Evolutionary conservation across 2,797 vertebrate genomes (phyloP), one percentile per base, ranked within the genome.

Genomic region (Anas georgica): DNA sequence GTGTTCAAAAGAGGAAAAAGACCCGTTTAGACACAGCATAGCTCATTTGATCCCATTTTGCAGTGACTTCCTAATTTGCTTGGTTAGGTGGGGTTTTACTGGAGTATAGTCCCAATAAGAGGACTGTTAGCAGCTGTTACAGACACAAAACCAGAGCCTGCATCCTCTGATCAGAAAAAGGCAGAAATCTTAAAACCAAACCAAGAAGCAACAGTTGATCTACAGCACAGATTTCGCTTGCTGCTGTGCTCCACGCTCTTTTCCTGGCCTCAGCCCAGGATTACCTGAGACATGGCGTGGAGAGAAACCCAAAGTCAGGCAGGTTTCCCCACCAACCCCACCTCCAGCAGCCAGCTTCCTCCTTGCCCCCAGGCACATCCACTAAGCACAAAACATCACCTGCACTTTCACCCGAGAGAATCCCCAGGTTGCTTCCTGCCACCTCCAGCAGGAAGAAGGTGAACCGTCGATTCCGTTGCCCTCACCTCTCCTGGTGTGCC

Each of bases 221-320:
- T 33, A 78, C 18, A 83, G 58, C 12, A 15, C 7, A 77, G 7
- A 11, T 2, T 13, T 35, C n/a, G 8, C 8, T 74, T 41, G 16
- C 39, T 45, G 4, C 25, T 29, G 3, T 7, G 35, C 43, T 66
- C 33, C n/a, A 8, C 1, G 1, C 18, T 54, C 15, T 48, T 55
- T 18, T 58, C 37, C 21, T 50, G 9, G 12, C 22, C 10, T 86
- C 70, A 52, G 50, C 35, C 37, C 9, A 20, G 50, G 13, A 11
- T 54, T 45, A 13, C 5, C 39, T 29, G 17, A 0, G 0, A 25
- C 56, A 6, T 0, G 0, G 20, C 26, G 25, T 4, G 12, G 18
- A 45, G 29, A 48, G 18, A 79, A 41, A 28, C 23, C n/a, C 15
- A 23, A 33, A 62, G 26, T 13, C 46, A 15, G 46, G 21, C 41